phyloP scores from a whole-genome alignment of 2,888 invertebrate genomes.

The Xestobium rufovillosum region DNA sequence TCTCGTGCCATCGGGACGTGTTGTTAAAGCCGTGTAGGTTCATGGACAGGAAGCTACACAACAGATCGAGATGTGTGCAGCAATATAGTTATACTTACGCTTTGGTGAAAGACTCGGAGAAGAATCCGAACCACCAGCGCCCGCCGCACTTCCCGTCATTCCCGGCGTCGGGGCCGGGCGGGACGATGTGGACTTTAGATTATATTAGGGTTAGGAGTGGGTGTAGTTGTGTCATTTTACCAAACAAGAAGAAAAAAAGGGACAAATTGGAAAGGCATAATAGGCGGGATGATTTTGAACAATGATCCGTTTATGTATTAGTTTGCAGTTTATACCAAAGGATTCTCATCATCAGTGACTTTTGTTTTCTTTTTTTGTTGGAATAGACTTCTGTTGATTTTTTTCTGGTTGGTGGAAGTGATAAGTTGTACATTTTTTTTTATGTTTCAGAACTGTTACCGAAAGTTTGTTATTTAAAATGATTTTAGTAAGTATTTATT shows the following conservation, averaged over 20 bases:
- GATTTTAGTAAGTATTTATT: no score
- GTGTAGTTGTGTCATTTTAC: conserved; percentile 72
- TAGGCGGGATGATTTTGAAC: no score
- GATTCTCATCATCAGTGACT: no score
- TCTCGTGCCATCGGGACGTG: conserved; percentile 65
- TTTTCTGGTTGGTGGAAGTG: background rate
- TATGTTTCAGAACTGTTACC: conserved; percentile 17
- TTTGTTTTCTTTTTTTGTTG: no score
- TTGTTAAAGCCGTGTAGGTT: conserved; percentile 65
- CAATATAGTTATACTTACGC: conserved; percentile 80
- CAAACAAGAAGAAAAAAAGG: conserved; percentile 48
- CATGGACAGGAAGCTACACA: conserved; percentile 61
- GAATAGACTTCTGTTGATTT: background rate
- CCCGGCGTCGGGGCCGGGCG: conserved; percentile 44
- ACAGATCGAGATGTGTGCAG: conserved; percentile 72
- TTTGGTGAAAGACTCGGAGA: conserved; percentile 59
- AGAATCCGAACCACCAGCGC: conserved; percentile 32
- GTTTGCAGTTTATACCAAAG: no score
- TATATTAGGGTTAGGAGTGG: conserved; percentile 77
- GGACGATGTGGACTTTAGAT: conserved; percentile 64
- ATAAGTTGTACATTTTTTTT: background rate
- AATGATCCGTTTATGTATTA: no score
- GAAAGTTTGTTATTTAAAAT: background rate
- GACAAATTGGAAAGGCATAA: conserved; percentile 18
- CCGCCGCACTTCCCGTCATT: conserved; percentile 42